Base-by-base conservation (phyloP, 2,888 invertebrate genomes). In the Megaustenia siamemsis region DNA sequence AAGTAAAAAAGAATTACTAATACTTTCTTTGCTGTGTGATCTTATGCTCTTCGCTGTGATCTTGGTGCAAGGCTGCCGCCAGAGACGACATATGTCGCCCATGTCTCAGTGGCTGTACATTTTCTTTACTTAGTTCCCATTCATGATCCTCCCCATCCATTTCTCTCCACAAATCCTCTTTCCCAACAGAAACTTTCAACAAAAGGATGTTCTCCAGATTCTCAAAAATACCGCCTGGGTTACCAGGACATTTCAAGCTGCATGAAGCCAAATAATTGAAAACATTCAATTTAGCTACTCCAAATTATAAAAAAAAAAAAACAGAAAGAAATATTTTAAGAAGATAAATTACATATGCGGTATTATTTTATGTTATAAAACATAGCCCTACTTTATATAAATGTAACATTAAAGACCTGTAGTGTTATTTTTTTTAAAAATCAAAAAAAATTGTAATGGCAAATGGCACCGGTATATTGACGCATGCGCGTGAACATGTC, bases 101-200 rank as follows among this genome's bases (percentile, higher is more conserved):
- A 90, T 97, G 96, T 90, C 96, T 96, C 88, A 98, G 95, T 78
- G 99, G 99, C 93, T 97, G 98, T 91, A 99, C 98, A 94, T 98
- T 98, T 95, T 98, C 98, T 94, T 98, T 98, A 49, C 94, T 93
- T 5, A 94, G 88, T 88, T 95, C 95, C 95, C 95, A 95, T 83
- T 94, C 94, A 82, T 84, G 84, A 63, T 84, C 81, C 5, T 71
- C 81, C 2, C 28, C 40, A 38, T 81, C 84, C 83, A 83, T 83
- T 40, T 53, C 76, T 28, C 5, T 18, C 32, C 5, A 1, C 3
- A 32, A 63, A 18, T 35, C 38, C 60, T n/a, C 5, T 5, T 10
- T 77, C 28, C 28, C 24, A 32, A 40, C n/a, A n/a, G 8, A 10
- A 4, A 49, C 75, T 10, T 4, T 6, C 1, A 21, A 38, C n/a